Evolutionary conservation across 2,888 invertebrate genomes (phyloP).

Genomic region (Drosophila neonasuta): DNA sequence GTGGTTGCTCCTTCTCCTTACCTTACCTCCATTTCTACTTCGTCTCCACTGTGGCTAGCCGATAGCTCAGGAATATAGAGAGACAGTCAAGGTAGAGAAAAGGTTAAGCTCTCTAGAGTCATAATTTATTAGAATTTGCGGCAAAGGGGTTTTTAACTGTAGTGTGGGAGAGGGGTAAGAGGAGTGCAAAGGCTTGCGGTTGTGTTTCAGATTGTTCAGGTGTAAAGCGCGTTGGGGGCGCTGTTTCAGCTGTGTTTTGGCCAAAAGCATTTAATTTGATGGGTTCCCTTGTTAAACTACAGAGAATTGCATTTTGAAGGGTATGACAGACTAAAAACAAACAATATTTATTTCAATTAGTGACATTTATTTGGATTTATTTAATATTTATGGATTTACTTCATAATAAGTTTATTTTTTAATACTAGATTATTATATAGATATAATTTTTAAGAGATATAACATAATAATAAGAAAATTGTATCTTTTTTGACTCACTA

Average conservation of each 20-base stretch:
- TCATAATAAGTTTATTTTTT: too few species aligned
- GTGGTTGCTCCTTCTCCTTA: conserved; percentile 17
- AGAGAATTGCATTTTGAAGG: neutral
- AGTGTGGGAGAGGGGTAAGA: neutral
- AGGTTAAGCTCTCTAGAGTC: conserved; percentile 67
- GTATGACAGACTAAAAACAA: neutral
- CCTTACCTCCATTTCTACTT: neutral
- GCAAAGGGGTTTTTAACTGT: conserved; percentile 35
- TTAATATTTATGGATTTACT: too few species aligned
- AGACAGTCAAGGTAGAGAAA: conserved; percentile 17
- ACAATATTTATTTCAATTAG: too few species aligned
- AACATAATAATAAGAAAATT: too few species aligned
- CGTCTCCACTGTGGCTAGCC: conserved; percentile 18
- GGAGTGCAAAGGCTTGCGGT: conserved; percentile 29
- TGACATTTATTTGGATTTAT: too few species aligned
- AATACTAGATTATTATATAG: too few species aligned
- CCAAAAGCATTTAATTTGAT: conserved; percentile 51
- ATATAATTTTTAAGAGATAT: too few species aligned
- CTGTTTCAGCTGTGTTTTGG: conserved; percentile 17
- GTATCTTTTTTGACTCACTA: too few species aligned
- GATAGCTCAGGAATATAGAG: conserved; percentile 38
- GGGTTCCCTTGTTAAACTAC: neutral
- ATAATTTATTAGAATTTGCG: conserved; percentile 74
- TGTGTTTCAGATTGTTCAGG: conserved; percentile 48
- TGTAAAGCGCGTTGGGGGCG: conserved; percentile 34